A percentile compares a stretch with the other conserved stretches of the same genome.
phyloP scores from a whole-genome alignment of 1,140 invertebrate genomes.

The Pseudomyrmex cubaensis region DNA sequence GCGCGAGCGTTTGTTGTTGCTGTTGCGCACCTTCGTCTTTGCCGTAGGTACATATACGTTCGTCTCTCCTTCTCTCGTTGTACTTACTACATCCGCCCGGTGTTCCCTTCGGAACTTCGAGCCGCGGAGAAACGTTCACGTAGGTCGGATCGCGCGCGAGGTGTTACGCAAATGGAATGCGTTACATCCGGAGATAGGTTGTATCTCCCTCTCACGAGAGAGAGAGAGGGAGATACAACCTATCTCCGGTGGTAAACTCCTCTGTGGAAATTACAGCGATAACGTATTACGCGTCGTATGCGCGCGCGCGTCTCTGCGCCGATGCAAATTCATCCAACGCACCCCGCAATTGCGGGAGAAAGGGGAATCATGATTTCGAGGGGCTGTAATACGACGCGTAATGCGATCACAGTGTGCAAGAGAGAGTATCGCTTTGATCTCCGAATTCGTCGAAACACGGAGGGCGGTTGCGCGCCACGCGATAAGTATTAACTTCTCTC shows the following conservation, averaged over 20 bases:
- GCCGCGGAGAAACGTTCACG: slow-evolving; percentile 8
- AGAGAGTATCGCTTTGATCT: slow-evolving; percentile 39
- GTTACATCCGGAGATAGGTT: neutral
- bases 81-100: neutral
- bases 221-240: no score
- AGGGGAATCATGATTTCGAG: neutral
- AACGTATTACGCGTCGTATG: neutral
- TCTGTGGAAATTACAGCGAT: slow-evolving; percentile 50
- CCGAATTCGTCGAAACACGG: slow-evolving; percentile 7
- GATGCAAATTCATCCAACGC: slow-evolving; percentile 36
- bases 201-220: no score
- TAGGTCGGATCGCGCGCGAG: neutral
- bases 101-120: slow-evolving; percentile 19
- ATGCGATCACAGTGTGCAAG: neutral
- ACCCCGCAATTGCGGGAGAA: slow-evolving; percentile 11
- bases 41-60: neutral
- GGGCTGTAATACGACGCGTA: slow-evolving; percentile 9
- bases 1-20: slow-evolving; percentile 13
- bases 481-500: slow-evolving; percentile 25
- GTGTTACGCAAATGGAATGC: slow-evolving; percentile 54
- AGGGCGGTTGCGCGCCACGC: neutral
- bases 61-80: no score
- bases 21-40: neutral
- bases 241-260: neutral
- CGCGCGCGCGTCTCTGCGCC: neutral